phyloP scores from a whole-genome alignment of 2,888 invertebrate genomes.

The Eulithis prunata region DNA sequence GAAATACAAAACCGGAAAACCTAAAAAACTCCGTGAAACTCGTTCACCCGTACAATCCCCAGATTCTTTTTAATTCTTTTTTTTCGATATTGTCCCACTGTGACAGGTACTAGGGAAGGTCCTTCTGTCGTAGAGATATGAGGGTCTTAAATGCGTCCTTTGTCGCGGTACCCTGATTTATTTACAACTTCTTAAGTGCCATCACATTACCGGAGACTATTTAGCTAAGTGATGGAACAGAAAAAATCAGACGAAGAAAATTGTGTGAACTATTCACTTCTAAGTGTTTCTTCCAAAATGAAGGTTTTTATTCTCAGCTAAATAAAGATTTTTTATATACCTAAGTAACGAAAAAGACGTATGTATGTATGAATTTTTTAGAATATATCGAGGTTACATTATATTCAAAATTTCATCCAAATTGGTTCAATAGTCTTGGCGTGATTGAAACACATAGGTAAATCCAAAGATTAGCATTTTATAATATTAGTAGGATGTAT shows the following conservation, averaged over 20 bases:
- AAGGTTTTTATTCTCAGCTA: no score
- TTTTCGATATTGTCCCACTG: constrained; percentile 4
- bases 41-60: background rate
- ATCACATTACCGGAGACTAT: constrained; percentile 10
- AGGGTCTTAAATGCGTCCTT: constrained; percentile 33
- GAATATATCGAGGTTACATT: no score
- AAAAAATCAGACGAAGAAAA: background rate
- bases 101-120: constrained; percentile 4
- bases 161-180: constrained; percentile 35
- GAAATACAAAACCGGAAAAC: no score
- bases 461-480: no score
- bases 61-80: background rate
- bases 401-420: no score
- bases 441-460: no score
- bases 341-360: no score
- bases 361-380: no score
- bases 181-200: constrained; percentile 17
- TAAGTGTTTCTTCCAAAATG: no score
- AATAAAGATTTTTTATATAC: no score
- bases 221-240: background rate
- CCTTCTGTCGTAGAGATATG: constrained; percentile 32
- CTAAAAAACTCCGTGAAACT: background rate
- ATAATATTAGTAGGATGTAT: no score
- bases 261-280: background rate
- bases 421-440: no score